phyloP scores from a whole-genome alignment of 1,140 invertebrate species.

The Bradysia coprophila region DNA sequence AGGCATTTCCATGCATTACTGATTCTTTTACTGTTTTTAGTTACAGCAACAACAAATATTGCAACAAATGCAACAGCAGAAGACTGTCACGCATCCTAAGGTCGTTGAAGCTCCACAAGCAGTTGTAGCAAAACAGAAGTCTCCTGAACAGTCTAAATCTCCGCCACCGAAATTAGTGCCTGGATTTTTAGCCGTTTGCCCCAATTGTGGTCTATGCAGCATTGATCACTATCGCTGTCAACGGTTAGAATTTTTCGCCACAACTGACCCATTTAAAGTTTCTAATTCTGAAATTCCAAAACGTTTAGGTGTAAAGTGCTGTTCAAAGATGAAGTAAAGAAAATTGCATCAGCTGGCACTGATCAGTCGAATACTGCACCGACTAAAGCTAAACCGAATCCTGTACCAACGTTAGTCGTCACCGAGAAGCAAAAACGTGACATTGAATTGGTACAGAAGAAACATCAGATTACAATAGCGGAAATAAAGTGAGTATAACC shows the following conservation, averaged over 20 bases:
- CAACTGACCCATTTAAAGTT: too few species aligned
- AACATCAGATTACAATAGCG: conserved; percentile 1
- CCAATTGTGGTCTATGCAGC: conserved; percentile 47
- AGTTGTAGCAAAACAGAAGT: conserved; percentile 5
- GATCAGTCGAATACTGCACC: conserved; percentile 7
- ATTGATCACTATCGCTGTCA: conserved; percentile 50
- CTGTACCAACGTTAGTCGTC: conserved; percentile 3
- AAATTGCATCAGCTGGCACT: conserved; percentile 26
- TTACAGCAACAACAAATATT: conserved; percentile 1
- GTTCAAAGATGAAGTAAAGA: conserved; percentile 35
- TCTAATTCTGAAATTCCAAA: too few species aligned
- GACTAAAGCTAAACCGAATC: conserved; percentile 17
- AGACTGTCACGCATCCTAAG: not conserved
- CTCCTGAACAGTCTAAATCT: conserved; percentile 18
- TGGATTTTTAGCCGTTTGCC: conserved; percentile 50
- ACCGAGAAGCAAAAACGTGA: conserved; percentile 7
- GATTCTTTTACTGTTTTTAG: too few species aligned
- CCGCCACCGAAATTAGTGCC: conserved; percentile 36
- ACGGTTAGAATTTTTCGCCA: conserved; percentile 26
- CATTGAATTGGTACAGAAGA: conserved; percentile 5
- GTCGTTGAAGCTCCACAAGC: not conserved
- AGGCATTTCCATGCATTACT: too few species aligned
- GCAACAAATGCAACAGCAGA: conserved; percentile 1
- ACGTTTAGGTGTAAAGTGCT: too few species aligned
- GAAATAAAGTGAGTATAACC: not conserved